phyloP scores from a whole-genome alignment of 1,140 invertebrate genomes.

The Drosophila funebris region DNA sequence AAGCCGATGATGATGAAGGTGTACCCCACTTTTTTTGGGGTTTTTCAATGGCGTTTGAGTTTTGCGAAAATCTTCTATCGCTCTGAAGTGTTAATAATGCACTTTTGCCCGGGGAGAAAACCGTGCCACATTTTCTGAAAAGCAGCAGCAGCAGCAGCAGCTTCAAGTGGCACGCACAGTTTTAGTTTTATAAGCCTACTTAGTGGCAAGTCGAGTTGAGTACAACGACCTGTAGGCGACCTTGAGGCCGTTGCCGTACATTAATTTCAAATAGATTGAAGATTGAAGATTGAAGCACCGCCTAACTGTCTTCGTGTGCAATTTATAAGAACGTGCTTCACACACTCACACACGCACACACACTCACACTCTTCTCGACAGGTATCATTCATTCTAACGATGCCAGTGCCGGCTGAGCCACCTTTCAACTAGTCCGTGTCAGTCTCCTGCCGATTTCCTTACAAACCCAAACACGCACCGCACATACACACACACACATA shows the following conservation, averaged over 20 bases:
- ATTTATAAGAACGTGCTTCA: conserved; percentile 63
- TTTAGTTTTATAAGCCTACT: conserved; percentile 45
- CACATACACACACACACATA: neutral
- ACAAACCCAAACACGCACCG: conserved; percentile 1
- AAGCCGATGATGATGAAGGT: conserved; percentile 42
- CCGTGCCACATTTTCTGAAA: conserved; percentile 10
- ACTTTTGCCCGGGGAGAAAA: conserved; percentile 42
- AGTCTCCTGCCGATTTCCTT: conserved; percentile 24
- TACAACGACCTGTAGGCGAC: conserved; percentile 46
- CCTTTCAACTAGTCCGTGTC: conserved; percentile 27
- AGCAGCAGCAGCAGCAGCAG: neutral
- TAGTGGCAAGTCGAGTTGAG: neutral
- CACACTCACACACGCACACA: conserved; percentile 5
- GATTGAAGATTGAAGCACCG: conserved; percentile 44
- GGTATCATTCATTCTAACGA: conserved; percentile 46
- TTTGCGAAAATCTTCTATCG: conserved; percentile 20
- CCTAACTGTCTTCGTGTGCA: conserved; percentile 64
- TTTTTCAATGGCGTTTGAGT: neutral
- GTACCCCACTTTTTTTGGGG: neutral
- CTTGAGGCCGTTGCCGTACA: conserved; percentile 40
- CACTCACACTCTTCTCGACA: neutral
- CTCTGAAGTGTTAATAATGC: conserved; percentile 71
- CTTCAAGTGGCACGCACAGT: conserved; percentile 18
- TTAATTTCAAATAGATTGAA: conserved; percentile 63
- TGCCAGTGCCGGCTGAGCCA: conserved; percentile 17